These are phyloP conservation scores for Portevinia maculata DNA, from an alignment of 2,888 invertebrate species.

Conservation along the genomic window DNA sequence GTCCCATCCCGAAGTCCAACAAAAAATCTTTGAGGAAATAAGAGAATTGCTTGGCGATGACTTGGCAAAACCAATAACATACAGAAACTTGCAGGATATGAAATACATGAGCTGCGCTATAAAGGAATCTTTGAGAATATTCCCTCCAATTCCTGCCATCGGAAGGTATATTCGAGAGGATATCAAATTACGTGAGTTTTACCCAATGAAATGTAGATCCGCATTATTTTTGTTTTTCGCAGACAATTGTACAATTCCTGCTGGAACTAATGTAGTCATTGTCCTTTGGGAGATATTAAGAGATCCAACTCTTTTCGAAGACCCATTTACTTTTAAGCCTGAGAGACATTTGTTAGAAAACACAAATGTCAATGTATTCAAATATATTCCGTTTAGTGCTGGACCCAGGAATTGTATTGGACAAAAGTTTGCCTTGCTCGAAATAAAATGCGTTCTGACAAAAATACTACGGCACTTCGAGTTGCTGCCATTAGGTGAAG, in stretches of 20 bases:
- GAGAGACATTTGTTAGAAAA: conserved; percentile 83
- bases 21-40: conserved; percentile 79
- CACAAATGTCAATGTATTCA: conserved; percentile 73
- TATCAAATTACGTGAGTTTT: conserved; percentile 83
- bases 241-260: conserved; percentile 77
- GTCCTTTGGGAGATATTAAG: conserved; percentile 79
- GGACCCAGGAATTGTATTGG: conserved; percentile 84
- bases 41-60: conserved; percentile 77
- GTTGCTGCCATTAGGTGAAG: conserved; percentile 78
- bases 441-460: conserved; percentile 79
- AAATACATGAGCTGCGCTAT: conserved; percentile 85
- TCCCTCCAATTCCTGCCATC: conserved; percentile 87
- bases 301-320: conserved; percentile 77
- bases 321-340: conserved; percentile 79
- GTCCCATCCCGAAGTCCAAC: conserved; percentile 78
- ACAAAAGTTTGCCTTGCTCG: conserved; percentile 80
- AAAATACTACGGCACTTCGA: conserved; percentile 79
- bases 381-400: conserved; percentile 81
- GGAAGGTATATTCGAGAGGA: conserved; percentile 84
- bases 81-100: conserved; percentile 77
- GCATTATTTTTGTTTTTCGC: conserved; percentile 59
- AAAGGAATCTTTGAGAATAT: conserved; percentile 86
- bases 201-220: no score
- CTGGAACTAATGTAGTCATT: conserved; percentile 78
- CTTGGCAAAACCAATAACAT: conserved; percentile 74